Evolutionary conservation across 1,140 invertebrate genomes (phyloP), one percentile per base, ranked within the genome.

Genomic region (Triops longicaudatus): DNA sequence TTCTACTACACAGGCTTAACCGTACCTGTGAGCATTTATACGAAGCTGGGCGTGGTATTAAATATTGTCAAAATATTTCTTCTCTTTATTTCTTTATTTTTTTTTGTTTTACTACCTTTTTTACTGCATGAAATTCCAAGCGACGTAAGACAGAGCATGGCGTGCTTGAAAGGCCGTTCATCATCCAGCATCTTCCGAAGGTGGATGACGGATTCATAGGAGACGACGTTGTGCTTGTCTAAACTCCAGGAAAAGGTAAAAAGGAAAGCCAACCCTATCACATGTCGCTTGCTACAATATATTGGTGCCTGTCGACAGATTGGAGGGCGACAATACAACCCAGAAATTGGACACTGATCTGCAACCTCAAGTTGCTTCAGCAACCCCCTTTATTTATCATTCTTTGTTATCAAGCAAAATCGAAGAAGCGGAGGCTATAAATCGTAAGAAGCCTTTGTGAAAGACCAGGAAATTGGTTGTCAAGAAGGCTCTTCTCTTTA

Each of bases 401-500:
- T 22, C 50, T 63, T 17, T 17, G 17, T 63, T 63, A 22, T 63
- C 50, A 63, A 63, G 17, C 4, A 63, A 63, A 63, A 22, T n/a
- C n/a, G n/a, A n/a, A 63, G 50, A 22, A 6, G n/a, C n/a, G n/a
- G n/a, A n/a, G 17, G 4, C 22, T 63, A n/a, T 22, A 63, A 22
- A 63, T 63, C 50, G 22, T 63, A 9, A 63, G 22, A 63, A 22
- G 50, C 50, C 50, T 22, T 22, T 63, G 22, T n/a, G 22, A 63
- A 63, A 63, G 50, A 63, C 50, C 50, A 63, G 50, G 50, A 63
- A 63, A 63, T 63, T 63, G 50, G 50, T 63, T 63, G 50, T 63
- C 44, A 63, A 22, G 14, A 63, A 10, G 44, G 44, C 50, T 22
- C 50, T 63, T n/a, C 22, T n/a, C 50, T 63, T 22, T 63, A n/a